Conservation (phyloP, 2,888 invertebrate genomes). For the Aphidius colemani region DNA sequence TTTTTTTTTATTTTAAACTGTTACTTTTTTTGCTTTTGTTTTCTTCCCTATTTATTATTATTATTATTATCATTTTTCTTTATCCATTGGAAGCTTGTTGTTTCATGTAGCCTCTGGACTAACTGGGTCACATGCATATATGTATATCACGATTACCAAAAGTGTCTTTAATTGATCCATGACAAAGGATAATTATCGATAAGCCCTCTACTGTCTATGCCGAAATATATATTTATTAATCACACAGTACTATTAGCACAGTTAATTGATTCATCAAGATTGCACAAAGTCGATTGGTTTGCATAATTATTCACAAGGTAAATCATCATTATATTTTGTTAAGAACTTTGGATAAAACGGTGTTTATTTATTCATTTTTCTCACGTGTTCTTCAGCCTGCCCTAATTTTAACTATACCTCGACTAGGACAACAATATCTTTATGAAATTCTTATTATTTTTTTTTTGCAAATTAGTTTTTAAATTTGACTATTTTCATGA, state of each 20-base stretch:
- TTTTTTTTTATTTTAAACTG: slow-evolving; percentile 25
- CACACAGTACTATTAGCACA: too few species aligned
- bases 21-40: slow-evolving; percentile 8
- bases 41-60: slow-evolving; percentile 8
- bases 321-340: neutral
- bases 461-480: too few species aligned
- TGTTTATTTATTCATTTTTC: slow-evolving; percentile 1
- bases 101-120: too few species aligned
- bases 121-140: too few species aligned
- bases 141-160: too few species aligned
- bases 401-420: slow-evolving; percentile 10
- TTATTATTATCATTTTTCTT: neutral
- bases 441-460: too few species aligned
- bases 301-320: neutral
- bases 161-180: too few species aligned
- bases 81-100: neutral
- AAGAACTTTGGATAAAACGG: neutral
- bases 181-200: too few species aligned
- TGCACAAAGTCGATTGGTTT: neutral
- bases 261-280: slow-evolving; percentile 10
- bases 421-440: neutral
- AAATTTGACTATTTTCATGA: too few species aligned
- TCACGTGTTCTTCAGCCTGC: slow-evolving; percentile 6
- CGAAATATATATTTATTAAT: too few species aligned
- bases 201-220: too few species aligned